phyloP scores from a whole-genome alignment of 1,140 invertebrate species.

The Agrilus planipennis region DNA sequence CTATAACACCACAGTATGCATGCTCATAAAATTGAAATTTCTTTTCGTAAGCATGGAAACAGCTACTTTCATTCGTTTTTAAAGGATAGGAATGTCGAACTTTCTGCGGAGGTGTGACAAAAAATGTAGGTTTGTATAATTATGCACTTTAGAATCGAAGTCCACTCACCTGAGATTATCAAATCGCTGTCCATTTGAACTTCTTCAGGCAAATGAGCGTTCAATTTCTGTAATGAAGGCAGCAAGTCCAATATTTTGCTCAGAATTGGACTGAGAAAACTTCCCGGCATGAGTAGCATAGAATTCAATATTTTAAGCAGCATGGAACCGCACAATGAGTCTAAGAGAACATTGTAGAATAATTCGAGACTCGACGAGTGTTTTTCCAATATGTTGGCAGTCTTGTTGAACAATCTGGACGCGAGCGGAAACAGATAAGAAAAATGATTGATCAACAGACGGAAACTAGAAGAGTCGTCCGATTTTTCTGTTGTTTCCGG shows the following conservation, averaged over 20 bases:
- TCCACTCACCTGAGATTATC: constrained; percentile 4
- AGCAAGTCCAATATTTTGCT: constrained; percentile 40
- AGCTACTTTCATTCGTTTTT: no score
- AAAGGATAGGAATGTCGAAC: no score
- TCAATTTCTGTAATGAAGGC: constrained; percentile 41
- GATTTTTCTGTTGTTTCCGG: neutral
- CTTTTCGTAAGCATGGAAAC: no score
- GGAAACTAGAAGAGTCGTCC: constrained; percentile 8
- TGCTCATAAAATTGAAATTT: no score
- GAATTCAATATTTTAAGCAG: constrained; percentile 45
- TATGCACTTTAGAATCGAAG: no score
- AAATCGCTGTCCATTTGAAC: constrained; percentile 22
- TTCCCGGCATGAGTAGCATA: constrained; percentile 40
- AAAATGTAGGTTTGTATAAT: no score
- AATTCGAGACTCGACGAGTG: constrained; percentile 30
- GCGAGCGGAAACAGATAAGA: constrained; percentile 39
- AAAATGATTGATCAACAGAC: constrained; percentile 40
- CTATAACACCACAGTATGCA: no score
- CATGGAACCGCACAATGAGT: constrained; percentile 44
- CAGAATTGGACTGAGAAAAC: constrained; percentile 35
- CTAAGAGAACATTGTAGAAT: constrained; percentile 39
- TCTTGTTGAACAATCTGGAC: constrained; percentile 35
- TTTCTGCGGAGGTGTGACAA: no score
- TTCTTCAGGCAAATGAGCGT: constrained; percentile 37
- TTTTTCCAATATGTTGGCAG: constrained; percentile 28